A percentile compares a stretch with the other conserved stretches of the same genome.
These are phyloP conservation scores for Monomorium pharaonis DNA, from an alignment of 1,140 invertebrate genomes.

Conservation along the genomic window DNA sequence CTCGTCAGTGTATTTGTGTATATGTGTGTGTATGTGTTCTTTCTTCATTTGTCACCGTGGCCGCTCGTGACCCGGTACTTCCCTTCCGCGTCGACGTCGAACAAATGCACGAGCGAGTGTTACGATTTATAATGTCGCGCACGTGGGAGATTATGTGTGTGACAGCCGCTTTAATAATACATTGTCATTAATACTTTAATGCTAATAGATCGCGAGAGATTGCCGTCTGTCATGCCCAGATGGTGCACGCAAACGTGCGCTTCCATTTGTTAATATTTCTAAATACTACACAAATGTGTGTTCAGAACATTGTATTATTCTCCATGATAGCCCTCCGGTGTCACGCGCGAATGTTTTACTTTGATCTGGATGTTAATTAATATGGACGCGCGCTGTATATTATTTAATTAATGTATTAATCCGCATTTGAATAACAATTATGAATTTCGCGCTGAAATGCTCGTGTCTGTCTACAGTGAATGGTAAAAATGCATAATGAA, in stretches of 20 bases:
- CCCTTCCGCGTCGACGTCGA: background rate
- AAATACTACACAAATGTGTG: slow-evolving; percentile 4
- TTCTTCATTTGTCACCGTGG: slow-evolving; percentile 32
- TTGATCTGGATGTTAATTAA: background rate
- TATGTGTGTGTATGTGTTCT: too few species aligned
- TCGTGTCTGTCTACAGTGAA: background rate
- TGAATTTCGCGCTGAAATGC: background rate
- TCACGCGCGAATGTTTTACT: background rate
- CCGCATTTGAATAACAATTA: background rate
- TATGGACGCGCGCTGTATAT: background rate
- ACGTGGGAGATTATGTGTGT: slow-evolving; percentile 22
- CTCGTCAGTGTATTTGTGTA: too few species aligned
- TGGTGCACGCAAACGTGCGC: slow-evolving; percentile 20
- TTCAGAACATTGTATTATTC: background rate
- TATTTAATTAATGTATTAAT: background rate
- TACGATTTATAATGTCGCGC: slow-evolving; percentile 39
- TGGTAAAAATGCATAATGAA: background rate
- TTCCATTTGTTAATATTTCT: slow-evolving; percentile 38
- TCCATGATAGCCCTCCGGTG: background rate
- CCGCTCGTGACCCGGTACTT: background rate
- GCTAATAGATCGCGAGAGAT: slow-evolving; percentile 51
- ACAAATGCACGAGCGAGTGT: background rate
- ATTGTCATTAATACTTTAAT: slow-evolving; percentile 47
- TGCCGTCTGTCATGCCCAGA: slow-evolving; percentile 16
- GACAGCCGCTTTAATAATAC: slow-evolving; percentile 44